Base-by-base conservation (phyloP, 2,113 vertebrate genomes). In the Panthera tigris region DNA sequence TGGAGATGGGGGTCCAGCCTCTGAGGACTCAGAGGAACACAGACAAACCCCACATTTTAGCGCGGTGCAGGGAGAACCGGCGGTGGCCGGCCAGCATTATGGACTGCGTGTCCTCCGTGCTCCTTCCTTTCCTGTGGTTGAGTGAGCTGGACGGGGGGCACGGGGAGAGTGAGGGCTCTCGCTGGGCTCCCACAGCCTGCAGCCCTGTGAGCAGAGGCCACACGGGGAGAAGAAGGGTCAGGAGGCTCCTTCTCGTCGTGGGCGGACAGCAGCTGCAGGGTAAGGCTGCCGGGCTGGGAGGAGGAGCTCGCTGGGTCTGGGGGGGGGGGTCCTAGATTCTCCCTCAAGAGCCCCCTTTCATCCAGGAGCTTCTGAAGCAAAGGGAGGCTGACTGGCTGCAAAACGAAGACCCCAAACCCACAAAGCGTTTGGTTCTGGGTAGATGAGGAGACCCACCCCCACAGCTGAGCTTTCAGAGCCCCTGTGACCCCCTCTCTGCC, bases 141-240 rank as follows among this genome's bases (percentile, higher is more conserved):
- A n/a, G 27, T 4, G 31, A 57, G n/a, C 7, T 21, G 6, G 31
- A 5, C 4, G 36, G 4, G 23, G 39, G 31, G 18, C 13, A 0
- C 9, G 0, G 33, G 25, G 21, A 39, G 31, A 10, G 0, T 61
- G 12, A 16, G 68, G 25, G 3, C 25, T 73, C 19, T 29, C 3
- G 27, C 11, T 78, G 36, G 19, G 11, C 11, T 73, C 69, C 36
- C 21, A 0, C 11, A 25, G 21, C 36, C 69, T 73, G 19, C 21
- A 73, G 19, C 36, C 13, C 21, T 13, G 21, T 10, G 36, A 36
- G n/a, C 39, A 76, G 25, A 39, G 13, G 41, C 41, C 41, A 29
- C 2, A 36, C n/a, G 21, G 23, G 33, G 33, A 89, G 13, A n/a
- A 16, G 25, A 81, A 31, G 52, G 4, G 2, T 39, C 55, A 27